Base-by-base conservation (phyloP, 2,797 vertebrate species). In the Pantherophis vulpinus region DNA sequence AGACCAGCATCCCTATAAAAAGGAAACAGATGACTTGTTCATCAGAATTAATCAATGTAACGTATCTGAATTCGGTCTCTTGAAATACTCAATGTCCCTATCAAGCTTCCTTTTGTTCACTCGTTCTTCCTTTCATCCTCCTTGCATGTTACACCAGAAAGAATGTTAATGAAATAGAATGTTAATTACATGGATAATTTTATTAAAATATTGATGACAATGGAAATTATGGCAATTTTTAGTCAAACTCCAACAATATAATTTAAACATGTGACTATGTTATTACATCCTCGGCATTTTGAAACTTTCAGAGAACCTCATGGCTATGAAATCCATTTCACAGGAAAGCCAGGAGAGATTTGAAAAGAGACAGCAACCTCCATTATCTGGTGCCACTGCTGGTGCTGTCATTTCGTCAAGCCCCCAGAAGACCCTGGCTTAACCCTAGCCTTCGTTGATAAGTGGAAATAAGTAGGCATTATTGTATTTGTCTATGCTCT, bases 161-260 rank as follows among this genome's bases (percentile, higher is more conserved):
- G 32, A 60, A 91, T 47, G 29, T 86, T 27, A 47, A 60, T 37
- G 58, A 86, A 91, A 59, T 83, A 83, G 74, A 83, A 83, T 47
- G 74, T 47, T 47, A 83, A 83, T 47, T 83, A 47, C 37, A 83
- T 83, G 74, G 74, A 83, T 83, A 47, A 83, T 47, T 83, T 83
- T 83, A 83, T 83, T 47, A 83, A 83, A 83, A 83, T 47, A 93
- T 89, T 96, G 74, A 59, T 94, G 94, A 95, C 32, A 93, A 96
- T 96, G 95, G 3, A 59, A 96, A 93, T 18, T 56, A 47, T 59
- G 58, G n/a, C 66, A 51, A 29, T 89, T 56, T 92, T 88, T 12
- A 25, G 74, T 83, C 37, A 47, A 47, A 47, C 37, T 83, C 74
- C 74, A 83, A 83, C 37, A 83, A 83, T 12, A 47, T 47, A 83